Conservation (phyloP, 2,113 vertebrate genomes). For the Alces alces region DNA sequence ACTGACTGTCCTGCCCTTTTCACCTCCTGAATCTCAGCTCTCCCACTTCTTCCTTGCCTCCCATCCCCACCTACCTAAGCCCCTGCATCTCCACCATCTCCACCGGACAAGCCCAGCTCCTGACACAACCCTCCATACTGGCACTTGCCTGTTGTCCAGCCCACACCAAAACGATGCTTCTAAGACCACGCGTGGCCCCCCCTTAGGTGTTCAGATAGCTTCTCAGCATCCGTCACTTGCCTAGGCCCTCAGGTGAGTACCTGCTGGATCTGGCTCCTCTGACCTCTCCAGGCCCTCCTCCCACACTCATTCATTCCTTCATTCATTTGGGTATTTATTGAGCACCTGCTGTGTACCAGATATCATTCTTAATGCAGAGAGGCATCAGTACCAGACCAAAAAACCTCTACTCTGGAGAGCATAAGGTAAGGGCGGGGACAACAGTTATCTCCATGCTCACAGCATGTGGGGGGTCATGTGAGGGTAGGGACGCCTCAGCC, state of each 20-base stretch:
- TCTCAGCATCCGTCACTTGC: background rate
- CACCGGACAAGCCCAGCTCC: background rate
- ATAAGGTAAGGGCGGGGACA: background rate
- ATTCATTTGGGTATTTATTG: background rate
- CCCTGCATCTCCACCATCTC: background rate
- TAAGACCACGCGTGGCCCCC: rapidly evolving
- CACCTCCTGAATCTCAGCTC: background rate
- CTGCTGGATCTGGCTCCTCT: background rate
- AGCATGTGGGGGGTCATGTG: background rate
- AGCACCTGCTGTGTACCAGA: background rate
- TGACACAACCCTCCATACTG: background rate
- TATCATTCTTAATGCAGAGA: background rate
- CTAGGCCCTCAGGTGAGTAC: background rate
- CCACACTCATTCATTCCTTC: background rate
- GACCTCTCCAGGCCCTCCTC: background rate
- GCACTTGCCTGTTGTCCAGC: too few relatives aligned
- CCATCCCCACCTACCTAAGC: background rate
- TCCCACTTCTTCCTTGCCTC: background rate
- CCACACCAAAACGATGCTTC: background rate
- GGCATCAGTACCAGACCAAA: background rate
- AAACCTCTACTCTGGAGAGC: too few relatives aligned
- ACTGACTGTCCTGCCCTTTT: background rate
- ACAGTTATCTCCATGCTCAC: background rate
- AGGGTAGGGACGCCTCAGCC: background rate
- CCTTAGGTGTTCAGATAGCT: background rate